Conservation (phyloP, 2,113 vertebrate genomes). For the Mus musculus region DNA sequence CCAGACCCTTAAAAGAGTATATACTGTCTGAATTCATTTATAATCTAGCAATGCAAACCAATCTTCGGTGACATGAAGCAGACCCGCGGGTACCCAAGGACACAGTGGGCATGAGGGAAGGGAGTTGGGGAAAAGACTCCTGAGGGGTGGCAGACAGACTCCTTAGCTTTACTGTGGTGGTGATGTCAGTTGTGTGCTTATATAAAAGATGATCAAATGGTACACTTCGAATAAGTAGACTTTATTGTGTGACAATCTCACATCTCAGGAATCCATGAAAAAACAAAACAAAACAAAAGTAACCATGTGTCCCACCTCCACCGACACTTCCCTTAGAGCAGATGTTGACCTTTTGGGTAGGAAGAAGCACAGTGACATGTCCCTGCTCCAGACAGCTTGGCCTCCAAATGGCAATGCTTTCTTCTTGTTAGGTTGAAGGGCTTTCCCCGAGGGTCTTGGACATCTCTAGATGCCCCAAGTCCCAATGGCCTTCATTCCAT, state of each 20-base stretch:
- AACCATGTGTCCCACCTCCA: background rate
- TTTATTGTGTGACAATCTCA: background rate
- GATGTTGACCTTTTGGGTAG: background rate
- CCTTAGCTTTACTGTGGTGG: background rate
- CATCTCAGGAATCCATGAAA: background rate
- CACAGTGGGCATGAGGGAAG: background rate
- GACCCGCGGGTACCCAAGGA: background rate
- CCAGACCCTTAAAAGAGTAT: background rate
- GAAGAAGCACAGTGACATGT: background rate
- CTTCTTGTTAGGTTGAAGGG: background rate
- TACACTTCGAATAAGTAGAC: background rate
- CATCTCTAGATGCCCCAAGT: background rate
- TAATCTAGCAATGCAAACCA: background rate
- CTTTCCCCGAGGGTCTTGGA: background rate
- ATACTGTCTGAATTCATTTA: no score
- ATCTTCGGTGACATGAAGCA: background rate
- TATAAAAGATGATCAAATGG: background rate
- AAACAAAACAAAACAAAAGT: background rate
- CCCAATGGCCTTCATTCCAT: background rate
- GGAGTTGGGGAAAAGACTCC: background rate
- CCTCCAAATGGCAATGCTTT: background rate
- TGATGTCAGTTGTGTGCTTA: background rate
- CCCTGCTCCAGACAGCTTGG: no score
- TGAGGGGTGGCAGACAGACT: background rate
- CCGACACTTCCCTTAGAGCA: background rate